These are phyloP conservation scores for Halcyon leucocephala DNA, from an alignment of 2,797 vertebrate genomes.

Conservation along the genomic window DNA sequence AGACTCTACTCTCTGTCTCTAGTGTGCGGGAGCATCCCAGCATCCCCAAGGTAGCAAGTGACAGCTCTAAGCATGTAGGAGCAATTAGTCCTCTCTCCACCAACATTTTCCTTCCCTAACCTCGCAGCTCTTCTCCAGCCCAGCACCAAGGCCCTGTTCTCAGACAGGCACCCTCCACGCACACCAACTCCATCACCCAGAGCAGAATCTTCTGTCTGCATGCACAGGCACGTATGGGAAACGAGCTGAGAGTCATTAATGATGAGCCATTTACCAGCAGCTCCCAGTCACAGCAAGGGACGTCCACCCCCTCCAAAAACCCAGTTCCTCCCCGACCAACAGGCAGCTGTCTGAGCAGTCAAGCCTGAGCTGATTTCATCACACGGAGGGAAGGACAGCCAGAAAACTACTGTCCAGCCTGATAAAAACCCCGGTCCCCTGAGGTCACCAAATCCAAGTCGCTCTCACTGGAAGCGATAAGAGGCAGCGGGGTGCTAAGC, in stretches of 20 bases:
- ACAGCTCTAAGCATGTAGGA: background rate
- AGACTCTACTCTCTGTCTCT: no score
- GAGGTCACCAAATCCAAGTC: slow-evolving; percentile 17
- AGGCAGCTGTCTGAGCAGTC: background rate
- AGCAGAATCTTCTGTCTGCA: background rate
- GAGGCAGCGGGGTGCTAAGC: slow-evolving; percentile 30
- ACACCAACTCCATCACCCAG: background rate
- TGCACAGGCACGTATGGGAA: background rate
- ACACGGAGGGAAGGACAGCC: background rate
- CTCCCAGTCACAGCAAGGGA: background rate
- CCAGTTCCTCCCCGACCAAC: accelerated
- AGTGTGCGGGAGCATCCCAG: no score
- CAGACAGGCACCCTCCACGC: accelerated
- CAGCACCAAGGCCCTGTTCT: background rate
- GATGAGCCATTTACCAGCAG: background rate
- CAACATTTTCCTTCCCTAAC: background rate
- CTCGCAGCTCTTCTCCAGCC: background rate
- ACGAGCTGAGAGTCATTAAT: background rate
- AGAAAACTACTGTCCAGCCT: background rate
- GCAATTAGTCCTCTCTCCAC: background rate
- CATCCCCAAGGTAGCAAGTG: background rate
- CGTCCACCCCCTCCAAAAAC: background rate
- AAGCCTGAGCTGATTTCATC: background rate
- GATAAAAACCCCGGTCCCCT: background rate
- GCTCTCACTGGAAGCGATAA: background rate